These are phyloP conservation scores for Sardina pilchardus DNA, from an alignment of 2,113 vertebrate genomes.

Conservation along the genomic window DNA sequence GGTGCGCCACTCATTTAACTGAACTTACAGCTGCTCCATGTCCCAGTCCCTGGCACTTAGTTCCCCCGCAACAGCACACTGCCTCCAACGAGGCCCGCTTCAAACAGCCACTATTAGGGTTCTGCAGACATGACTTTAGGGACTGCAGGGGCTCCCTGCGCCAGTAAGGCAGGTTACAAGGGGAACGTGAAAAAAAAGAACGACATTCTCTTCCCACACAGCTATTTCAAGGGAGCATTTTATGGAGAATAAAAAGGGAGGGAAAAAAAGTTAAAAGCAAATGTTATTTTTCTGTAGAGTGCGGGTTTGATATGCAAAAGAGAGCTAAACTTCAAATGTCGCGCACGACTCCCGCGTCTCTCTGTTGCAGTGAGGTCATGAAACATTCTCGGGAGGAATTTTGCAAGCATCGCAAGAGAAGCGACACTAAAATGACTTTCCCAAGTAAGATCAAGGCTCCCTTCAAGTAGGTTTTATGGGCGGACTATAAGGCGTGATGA, in stretches of 20 bases:
- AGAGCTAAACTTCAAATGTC: slow-evolving; percentile 20
- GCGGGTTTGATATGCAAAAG: slow-evolving; percentile 41
- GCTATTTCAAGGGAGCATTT: not conserved
- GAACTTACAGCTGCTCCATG: not conserved
- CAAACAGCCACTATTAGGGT: slow-evolving; percentile 41
- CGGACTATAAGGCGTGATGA: not conserved
- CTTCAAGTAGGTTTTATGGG: not conserved
- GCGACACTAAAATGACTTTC: not conserved
- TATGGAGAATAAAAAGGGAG: slow-evolving; percentile 20
- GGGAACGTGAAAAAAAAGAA: slow-evolving; percentile 19
- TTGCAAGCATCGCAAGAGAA: not conserved
- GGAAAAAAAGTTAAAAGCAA: not conserved
- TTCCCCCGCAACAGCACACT: not conserved
- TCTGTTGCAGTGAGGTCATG: not conserved
- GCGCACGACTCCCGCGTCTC: not conserved
- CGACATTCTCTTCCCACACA: not conserved
- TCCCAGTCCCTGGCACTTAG: not conserved
- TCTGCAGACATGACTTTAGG: slow-evolving; percentile 34
- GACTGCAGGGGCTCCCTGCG: slow-evolving; percentile 41
- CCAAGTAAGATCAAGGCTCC: slow-evolving; percentile 2
- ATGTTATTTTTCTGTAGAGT: not conserved
- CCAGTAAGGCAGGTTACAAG: slow-evolving; percentile 30
- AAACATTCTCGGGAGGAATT: slow-evolving; percentile 24
- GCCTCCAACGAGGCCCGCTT: slow-evolving; percentile 13
- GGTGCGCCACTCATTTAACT: slow-evolving; percentile 4